phyloP scores from a whole-genome alignment of 2,888 invertebrate genomes.

The Drosophila tanythrix region DNA sequence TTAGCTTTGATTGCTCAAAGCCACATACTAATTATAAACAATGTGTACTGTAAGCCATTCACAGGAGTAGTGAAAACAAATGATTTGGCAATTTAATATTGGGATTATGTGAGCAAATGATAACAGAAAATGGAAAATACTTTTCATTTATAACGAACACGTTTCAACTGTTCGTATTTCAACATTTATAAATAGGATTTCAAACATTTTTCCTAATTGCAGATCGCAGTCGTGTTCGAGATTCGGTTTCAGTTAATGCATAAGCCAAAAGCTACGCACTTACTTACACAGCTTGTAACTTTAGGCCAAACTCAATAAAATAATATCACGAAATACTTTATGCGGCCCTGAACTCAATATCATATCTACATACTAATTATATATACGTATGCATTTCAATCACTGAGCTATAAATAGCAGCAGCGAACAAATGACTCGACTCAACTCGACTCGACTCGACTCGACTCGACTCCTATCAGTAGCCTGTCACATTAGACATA shows the following conservation, averaged over 20 bases:
- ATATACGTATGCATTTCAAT: conserved; percentile 7
- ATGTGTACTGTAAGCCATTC: not conserved
- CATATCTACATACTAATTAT: not conserved
- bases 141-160: not conserved
- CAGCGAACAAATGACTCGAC: conserved; percentile 4
- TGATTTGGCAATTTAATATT: not conserved
- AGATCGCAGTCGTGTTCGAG: not conserved
- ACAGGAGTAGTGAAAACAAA: not conserved
- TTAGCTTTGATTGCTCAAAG: not conserved
- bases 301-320: not conserved
- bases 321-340: not conserved
- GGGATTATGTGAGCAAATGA: not conserved
- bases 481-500: conserved; percentile 37
- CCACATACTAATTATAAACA: not conserved
- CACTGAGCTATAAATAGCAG: conserved; percentile 42
- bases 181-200: not conserved
- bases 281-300: not conserved
- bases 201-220: not conserved
- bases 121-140: not conserved
- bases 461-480: conserved; percentile 38
- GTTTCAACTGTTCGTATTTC: not conserved
- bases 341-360: not conserved
- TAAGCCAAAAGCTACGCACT: not conserved
- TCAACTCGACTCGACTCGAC: conserved; percentile 13
- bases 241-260: not conserved